phyloP scores from a whole-genome alignment of 2,888 invertebrate species.

The Zygaena filipendulae region DNA sequence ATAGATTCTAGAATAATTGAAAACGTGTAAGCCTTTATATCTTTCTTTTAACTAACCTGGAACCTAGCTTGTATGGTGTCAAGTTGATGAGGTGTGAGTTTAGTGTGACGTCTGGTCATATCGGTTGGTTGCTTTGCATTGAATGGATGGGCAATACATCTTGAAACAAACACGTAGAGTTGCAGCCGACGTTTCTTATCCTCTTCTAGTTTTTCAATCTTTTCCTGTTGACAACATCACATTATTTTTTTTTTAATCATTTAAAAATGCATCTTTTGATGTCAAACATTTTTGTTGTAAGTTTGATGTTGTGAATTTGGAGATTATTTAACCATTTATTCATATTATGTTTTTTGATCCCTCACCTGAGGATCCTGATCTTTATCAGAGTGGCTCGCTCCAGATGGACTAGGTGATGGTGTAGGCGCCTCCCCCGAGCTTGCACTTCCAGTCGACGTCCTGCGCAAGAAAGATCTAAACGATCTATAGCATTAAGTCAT shows the following conservation, averaged over 20 bases:
- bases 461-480: slow-evolving; percentile 64
- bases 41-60: slow-evolving; percentile 71
- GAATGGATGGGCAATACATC: slow-evolving; percentile 98
- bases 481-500: slow-evolving; percentile 54
- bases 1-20: too few relatives aligned
- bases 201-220: slow-evolving; percentile 96
- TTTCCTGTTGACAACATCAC: slow-evolving; percentile 80
- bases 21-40: background rate
- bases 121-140: slow-evolving; percentile 99
- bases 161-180: slow-evolving; percentile 97
- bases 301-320: too few relatives aligned
- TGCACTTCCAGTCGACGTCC: slow-evolving; percentile 62
- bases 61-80: slow-evolving; percentile 95
- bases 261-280: too few relatives aligned
- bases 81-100: slow-evolving; percentile 95
- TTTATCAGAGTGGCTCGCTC: slow-evolving; percentile 91
- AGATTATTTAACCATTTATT: too few relatives aligned
- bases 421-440: slow-evolving; percentile 60
- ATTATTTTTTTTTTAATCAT: too few relatives aligned
- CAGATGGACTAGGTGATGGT: slow-evolving; percentile 83
- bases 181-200: slow-evolving; percentile 95
- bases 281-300: too few relatives aligned
- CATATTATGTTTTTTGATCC: too few relatives aligned
- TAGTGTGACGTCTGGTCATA: slow-evolving; percentile 95
- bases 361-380: slow-evolving; percentile 84